These are phyloP conservation scores for Euclidia mi DNA, from an alignment of 2,888 invertebrate species.

Conservation along the genomic window DNA sequence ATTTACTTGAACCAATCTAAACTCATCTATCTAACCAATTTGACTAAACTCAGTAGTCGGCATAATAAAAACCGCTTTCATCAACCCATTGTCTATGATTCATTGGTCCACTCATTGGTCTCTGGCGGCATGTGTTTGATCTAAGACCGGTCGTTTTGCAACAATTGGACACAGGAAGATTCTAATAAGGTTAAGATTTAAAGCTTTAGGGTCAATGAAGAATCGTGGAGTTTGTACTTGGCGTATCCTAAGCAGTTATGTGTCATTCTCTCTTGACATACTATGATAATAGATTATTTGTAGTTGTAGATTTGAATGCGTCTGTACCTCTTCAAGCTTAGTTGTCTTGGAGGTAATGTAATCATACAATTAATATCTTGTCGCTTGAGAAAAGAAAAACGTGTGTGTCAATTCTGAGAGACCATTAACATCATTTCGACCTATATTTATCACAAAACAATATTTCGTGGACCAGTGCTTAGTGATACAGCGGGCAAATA, in stretches of 20 bases:
- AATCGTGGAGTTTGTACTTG: constrained; percentile 39
- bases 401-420: too few relatives aligned
- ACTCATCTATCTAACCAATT: constrained; percentile 45
- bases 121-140: constrained; percentile 65
- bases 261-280: constrained; percentile 19
- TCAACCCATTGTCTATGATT: constrained; percentile 77
- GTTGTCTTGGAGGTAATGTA: too few relatives aligned
- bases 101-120: constrained; percentile 72
- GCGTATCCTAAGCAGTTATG: constrained; percentile 20
- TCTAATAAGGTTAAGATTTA: constrained; percentile 87
- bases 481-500: too few relatives aligned
- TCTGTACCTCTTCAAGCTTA: too few relatives aligned
- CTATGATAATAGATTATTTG: too few relatives aligned
- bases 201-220: constrained; percentile 74
- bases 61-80: constrained; percentile 69
- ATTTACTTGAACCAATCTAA: constrained; percentile 46
- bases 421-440: too few relatives aligned
- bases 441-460: too few relatives aligned
- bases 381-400: too few relatives aligned
- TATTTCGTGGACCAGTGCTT: too few relatives aligned
- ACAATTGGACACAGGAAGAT: constrained; percentile 82
- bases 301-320: too few relatives aligned
- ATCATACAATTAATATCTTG: too few relatives aligned
- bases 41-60: constrained; percentile 59
- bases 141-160: constrained; percentile 74